phyloP scores from a whole-genome alignment of 2,888 invertebrate genomes.

The Gymnocheta viridis region DNA sequence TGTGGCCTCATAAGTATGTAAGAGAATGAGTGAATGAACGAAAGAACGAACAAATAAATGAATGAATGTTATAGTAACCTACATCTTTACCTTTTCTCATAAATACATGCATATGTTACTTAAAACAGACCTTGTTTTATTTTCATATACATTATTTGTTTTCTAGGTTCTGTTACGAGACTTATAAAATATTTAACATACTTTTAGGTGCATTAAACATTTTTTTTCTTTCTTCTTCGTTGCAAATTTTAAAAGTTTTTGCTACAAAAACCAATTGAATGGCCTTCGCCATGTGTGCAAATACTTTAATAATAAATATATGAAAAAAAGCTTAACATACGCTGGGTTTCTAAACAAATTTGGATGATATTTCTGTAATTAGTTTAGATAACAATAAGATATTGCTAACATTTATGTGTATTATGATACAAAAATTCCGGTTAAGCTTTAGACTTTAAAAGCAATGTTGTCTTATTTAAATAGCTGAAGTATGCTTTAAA shows the following conservation, averaged over 20 bases:
- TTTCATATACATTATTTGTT: conserved; percentile 21
- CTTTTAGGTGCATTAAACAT: conserved; percentile 77
- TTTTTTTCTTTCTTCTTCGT: conserved; percentile 7
- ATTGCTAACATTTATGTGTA: neutral
- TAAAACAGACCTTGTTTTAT: conserved; percentile 59
- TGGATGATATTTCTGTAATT: neutral
- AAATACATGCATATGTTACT: conserved; percentile 49
- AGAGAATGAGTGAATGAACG: conserved; percentile 20
- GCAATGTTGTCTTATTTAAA: neutral
- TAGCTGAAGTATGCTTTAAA: neutral
- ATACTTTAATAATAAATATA: neutral
- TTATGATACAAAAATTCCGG: neutral
- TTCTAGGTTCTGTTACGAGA: conserved; percentile 32
- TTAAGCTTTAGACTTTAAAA: neutral
- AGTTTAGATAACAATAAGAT: neutral
- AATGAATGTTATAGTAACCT: conserved; percentile 46
- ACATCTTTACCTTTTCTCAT: conserved; percentile 36
- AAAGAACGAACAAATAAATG: conserved; percentile 1
- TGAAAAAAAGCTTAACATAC: neutral
- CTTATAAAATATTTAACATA: conserved; percentile 80
- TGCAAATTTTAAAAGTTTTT: conserved; percentile 40
- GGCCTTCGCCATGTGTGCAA: conserved; percentile 31
- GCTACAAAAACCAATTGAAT: conserved; percentile 13
- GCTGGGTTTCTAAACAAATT: neutral
- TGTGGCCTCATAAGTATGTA: conserved; percentile 42